A percentile compares a stretch with the other conserved stretches of the same genome.
Evolutionary conservation across 1,140 invertebrate species (phyloP).

Genomic region (Lethrus apterus): DNA sequence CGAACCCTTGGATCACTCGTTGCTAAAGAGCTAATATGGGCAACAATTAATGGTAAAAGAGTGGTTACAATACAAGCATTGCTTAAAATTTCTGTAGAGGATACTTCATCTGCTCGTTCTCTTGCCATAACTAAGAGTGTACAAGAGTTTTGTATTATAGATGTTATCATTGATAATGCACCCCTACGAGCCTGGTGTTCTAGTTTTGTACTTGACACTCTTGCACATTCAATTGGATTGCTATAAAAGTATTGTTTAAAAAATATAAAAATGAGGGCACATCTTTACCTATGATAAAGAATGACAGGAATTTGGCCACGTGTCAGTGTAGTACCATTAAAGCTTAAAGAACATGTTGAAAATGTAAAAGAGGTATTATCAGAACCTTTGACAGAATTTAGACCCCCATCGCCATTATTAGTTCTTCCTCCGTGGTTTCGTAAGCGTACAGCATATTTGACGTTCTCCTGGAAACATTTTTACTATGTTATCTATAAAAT

Average conservation of each 20-base stretch:
- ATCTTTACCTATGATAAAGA: constrained; percentile 67
- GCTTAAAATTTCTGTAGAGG: constrained; percentile 49
- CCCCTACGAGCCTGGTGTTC: constrained; percentile 67
- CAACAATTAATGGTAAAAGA: constrained; percentile 68
- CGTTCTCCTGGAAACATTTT: constrained; percentile 61
- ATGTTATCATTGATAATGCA: constrained; percentile 61
- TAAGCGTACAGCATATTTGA: constrained; percentile 82
- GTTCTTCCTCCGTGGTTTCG: constrained; percentile 89
- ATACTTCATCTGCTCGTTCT: constrained; percentile 50
- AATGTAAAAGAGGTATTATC: constrained; percentile 92
- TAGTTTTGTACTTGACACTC: constrained; percentile 56
- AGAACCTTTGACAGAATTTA: constrained; percentile 78
- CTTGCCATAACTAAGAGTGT: constrained; percentile 64
- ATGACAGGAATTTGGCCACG: constrained; percentile 93
- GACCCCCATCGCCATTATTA: constrained; percentile 85
- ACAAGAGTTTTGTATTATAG: constrained; percentile 64
- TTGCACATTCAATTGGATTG: constrained; percentile 57
- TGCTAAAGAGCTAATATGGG: constrained; percentile 73
- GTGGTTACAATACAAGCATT: constrained; percentile 56
- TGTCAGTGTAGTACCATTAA: constrained; percentile 89
- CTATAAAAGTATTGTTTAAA: constrained; percentile 35
- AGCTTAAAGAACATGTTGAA: constrained; percentile 83
- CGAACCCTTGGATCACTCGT: constrained; percentile 72
- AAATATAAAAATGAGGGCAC: not conserved
- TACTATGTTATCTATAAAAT: too few relatives aligned